A percentile compares a stretch with the other conserved stretches of the same genome.
phyloP scores from a whole-genome alignment of 2,113 vertebrate species.

The Ophthalmolycus amberensis region DNA sequence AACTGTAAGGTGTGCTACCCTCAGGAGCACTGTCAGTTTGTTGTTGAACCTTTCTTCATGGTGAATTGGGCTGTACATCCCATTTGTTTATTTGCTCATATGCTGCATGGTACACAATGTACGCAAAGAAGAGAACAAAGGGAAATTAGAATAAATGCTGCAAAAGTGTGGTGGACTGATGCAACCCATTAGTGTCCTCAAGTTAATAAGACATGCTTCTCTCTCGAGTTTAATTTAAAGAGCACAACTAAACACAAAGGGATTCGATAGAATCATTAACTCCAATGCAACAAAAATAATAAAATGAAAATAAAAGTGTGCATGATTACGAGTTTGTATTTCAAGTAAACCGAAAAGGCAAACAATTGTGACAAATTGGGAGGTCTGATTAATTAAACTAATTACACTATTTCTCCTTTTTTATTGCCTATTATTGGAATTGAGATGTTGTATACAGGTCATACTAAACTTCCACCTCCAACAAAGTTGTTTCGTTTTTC shows the following conservation, averaged over 20 bases:
- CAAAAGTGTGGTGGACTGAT: conserved; percentile 12
- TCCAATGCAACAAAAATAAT: neutral
- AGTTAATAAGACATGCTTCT: conserved; percentile 27
- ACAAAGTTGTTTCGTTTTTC: conserved; percentile 25
- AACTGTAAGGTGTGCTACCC: neutral
- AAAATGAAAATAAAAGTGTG: conserved; percentile 14
- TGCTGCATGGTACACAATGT: neutral
- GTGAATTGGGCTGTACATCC: conserved; percentile 13
- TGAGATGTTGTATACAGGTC: conserved; percentile 4
- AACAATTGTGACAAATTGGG: conserved; percentile 11
- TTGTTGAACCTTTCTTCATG: conserved; percentile 37
- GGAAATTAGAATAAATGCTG: conserved; percentile 9
- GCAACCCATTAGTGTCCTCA: conserved; percentile 32
- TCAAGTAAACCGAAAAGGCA: neutral
- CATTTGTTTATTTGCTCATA: conserved; percentile 23
- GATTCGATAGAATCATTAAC: conserved; percentile 12
- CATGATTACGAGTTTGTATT: neutral
- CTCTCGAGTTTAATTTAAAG: conserved; percentile 30
- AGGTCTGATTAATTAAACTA: conserved; percentile 1
- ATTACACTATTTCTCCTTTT: conserved; percentile 9
- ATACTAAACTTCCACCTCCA: conserved; percentile 13
- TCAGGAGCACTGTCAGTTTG: neutral
- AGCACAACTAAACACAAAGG: conserved; percentile 11
- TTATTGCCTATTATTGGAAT: conserved; percentile 3
- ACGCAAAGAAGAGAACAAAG: conserved; percentile 25